Base-by-base conservation (phyloP, 2,113 vertebrate genomes). In the Lynx canadensis region DNA sequence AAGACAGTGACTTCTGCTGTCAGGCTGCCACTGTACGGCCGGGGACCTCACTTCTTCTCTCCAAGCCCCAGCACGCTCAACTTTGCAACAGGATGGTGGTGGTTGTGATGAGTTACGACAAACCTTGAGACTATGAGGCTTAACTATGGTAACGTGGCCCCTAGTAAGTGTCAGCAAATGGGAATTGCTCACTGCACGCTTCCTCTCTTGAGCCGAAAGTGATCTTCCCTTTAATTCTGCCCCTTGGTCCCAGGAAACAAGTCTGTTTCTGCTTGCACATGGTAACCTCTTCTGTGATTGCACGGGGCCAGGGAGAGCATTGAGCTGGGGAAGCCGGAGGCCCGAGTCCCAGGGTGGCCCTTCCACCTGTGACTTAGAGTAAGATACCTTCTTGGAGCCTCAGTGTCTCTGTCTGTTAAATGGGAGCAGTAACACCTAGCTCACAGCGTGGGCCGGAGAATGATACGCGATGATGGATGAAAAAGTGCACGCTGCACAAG, bases 71-170 rank as follows among this genome's bases (percentile, higher is more conserved):
- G 11, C 19, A 1, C 0, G 12, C 33, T 23, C 15, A 14, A 14
- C 21, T 29, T 9, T 57, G 2, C 38, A 0, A 0, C 0, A 38
- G 7, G 4, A 11, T 18, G n/a, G 5, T 2, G 5, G 74, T 11
- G 25, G 41, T 21, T 41, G 65, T 25, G 57, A 48, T 63, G 19
- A 41, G 4, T 50, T 76, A 13, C 0, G 1, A 76, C 23, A 41
- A 52, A 31, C 5, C 25, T 74, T 4, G 1, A 78, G 29, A 55
- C 33, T 29, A 33, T 31, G 57, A 50, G 23, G 9, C 11, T 66
- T 78, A 60, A 52, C 0, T 11, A 5, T 13, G 11, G 48, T 18
- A 3, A 57, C 3, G 1, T 27, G 68, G 45, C n/a, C 21, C 48
- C 27, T 1, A 0, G 1, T 18, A 33, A 27, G 25, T 9, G 31